phyloP scores from a whole-genome alignment of 1,140 invertebrate species.

The Antheraea pernyi region DNA sequence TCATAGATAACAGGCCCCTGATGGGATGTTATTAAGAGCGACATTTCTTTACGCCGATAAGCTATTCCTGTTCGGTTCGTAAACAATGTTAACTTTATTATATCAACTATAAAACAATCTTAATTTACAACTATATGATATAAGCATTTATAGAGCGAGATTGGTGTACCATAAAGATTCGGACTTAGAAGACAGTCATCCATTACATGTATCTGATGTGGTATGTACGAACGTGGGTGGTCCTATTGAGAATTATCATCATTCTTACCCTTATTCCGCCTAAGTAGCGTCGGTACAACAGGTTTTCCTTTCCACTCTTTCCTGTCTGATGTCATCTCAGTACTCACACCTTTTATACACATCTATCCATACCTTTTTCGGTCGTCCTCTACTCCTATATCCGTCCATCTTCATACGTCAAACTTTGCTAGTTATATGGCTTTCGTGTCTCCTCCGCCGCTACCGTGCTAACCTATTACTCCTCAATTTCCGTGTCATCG shows the following conservation, averaged over 20 bases:
- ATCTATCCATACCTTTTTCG: too few relatives aligned
- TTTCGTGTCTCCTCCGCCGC: too few relatives aligned
- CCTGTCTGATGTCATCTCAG: too few relatives aligned
- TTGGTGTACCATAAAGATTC: neutral
- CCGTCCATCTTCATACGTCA: too few relatives aligned
- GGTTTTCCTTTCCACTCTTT: too few relatives aligned
- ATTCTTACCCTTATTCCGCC: too few relatives aligned
- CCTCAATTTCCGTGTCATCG: too few relatives aligned
- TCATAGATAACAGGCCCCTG: neutral
- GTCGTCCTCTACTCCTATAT: too few relatives aligned
- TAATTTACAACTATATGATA: neutral
- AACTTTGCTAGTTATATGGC: too few relatives aligned
- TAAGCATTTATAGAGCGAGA: neutral
- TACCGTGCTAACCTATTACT: too few relatives aligned
- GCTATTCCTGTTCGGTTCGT: neutral
- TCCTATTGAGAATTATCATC: neutral
- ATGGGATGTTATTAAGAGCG: neutral
- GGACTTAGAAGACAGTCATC: neutral
- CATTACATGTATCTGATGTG: neutral
- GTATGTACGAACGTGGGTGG: neutral
- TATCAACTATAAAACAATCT: neutral
- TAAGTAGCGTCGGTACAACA: too few relatives aligned
- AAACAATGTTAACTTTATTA: conserved; percentile 1
- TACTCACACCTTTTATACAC: too few relatives aligned
- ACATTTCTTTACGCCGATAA: conserved; percentile 1